These are phyloP conservation scores for Callyntrura sp. DNA, from an alignment of 2,888 invertebrate genomes.

Conservation along the genomic window DNA sequence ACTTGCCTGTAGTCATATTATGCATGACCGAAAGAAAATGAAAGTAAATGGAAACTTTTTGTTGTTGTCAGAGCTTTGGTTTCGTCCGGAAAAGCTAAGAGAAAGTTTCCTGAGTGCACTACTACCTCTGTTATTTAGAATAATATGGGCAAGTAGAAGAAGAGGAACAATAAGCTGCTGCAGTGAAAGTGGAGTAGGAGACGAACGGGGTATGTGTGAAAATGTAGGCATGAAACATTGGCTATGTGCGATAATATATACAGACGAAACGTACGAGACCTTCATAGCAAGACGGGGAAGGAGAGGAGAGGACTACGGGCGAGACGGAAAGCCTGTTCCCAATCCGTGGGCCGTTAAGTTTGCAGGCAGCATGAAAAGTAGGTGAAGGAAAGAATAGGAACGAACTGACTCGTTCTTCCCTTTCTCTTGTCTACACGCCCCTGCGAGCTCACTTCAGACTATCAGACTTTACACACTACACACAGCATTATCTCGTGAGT, in stretches of 20 bases:
- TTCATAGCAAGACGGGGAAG: neutral
- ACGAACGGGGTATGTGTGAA: slow-evolving; percentile 1
- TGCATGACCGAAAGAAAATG: neutral
- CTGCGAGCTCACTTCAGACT: neutral
- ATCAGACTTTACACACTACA: neutral
- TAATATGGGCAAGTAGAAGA: neutral
- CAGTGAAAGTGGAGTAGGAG: too few species aligned
- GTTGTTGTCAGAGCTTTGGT: slow-evolving; percentile 26
- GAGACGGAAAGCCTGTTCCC: neutral
- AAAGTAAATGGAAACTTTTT: slow-evolving; percentile 43
- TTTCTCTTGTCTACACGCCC: neutral
- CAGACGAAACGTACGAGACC: neutral
- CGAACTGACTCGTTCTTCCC: slow-evolving; percentile 17
- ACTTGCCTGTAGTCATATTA: slow-evolving; percentile 17
- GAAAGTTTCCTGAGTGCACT: slow-evolving; percentile 29
- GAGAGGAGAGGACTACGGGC: too few species aligned
- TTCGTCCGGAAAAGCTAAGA: neutral
- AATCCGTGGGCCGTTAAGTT: neutral
- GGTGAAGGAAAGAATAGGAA: slow-evolving; percentile 33
- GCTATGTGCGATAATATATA: neutral
- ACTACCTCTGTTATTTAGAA: slow-evolving; percentile 1
- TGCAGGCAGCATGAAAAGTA: slow-evolving; percentile 1
- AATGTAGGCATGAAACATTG: neutral
- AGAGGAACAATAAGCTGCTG: neutral
- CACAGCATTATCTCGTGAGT: neutral